Base-by-base conservation (phyloP, 1,140 invertebrate species). In the Cheumatopsyche charites region DNA sequence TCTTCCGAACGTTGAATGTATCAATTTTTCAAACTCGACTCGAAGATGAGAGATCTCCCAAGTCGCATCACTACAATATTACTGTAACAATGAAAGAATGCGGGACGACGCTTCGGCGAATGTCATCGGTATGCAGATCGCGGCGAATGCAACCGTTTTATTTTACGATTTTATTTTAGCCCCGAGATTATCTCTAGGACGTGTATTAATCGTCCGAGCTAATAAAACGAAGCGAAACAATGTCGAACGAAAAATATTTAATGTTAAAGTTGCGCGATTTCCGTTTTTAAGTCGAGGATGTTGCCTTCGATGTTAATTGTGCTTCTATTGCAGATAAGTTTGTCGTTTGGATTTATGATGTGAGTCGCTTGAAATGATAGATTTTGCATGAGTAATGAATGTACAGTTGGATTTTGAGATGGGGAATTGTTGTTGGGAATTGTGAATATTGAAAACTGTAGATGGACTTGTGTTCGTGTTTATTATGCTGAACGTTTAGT, bases 91-190 rank as follows among this genome's bases (percentile, higher is more conserved):
- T 62, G 15, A 13, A 58, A 15, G 62, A 58, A 72, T 66, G 66
- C 41, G 71, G 71, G 43, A 72, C 66, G 65, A 67, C 29, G 21
- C 45, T 47, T 47, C 47, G 62, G 45, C 55, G 45, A 66, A 72
- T 65, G 70, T 72, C 70, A 72, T 72, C 70, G 70, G 62, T 67
- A 67, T 67, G 70, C 70, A 68, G 66, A 68, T 68, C 42, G 29
- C 29, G 43, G 47, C 29, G 63, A 52, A 68, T 68, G 66, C 66
- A 36, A 23, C 36, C 23, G 66, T 17, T 25, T 52, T 5, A 9
- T 66, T 43, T 19, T 26, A 2, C 15, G 29, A 15, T 6, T 12
- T 17, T 62, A 62, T 15, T 13, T 52, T 15, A 9, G 19, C 19
- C 19, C 21, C 19, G 13, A 23, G 55, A 58, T 58, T 58, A 66